These are phyloP conservation scores for Zaprionus ornatus DNA, from an alignment of 1,140 invertebrate species.

Conservation along the genomic window DNA sequence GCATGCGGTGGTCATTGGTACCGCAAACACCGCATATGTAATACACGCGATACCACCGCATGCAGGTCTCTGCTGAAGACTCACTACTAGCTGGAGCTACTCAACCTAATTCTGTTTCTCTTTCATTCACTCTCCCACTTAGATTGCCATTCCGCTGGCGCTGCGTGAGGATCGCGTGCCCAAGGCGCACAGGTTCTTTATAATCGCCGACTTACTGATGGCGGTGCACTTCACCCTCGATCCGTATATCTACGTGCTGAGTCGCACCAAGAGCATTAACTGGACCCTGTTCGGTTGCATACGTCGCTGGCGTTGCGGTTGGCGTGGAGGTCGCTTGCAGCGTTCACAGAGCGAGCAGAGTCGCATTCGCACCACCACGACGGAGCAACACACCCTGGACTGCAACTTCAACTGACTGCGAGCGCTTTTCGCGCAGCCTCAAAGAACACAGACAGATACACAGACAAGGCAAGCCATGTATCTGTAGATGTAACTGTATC, in stretches of 20 bases:
- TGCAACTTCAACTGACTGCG: slow-evolving; percentile 51
- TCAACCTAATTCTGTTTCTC: not conserved
- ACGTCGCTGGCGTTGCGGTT: slow-evolving; percentile 71
- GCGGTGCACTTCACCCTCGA: slow-evolving; percentile 93
- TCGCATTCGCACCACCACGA: slow-evolving; percentile 76
- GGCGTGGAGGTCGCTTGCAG: slow-evolving; percentile 56
- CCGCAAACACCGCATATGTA: too few species aligned
- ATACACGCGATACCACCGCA: too few species aligned
- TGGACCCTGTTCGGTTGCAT: slow-evolving; percentile 71
- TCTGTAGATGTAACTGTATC: slow-evolving; percentile 21
- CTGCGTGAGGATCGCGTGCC: slow-evolving; percentile 83
- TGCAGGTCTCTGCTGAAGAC: too few species aligned
- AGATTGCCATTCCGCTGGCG: slow-evolving; percentile 89
- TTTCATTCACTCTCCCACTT: slow-evolving; percentile 14
- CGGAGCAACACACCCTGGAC: slow-evolving; percentile 74
- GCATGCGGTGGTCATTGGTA: too few species aligned
- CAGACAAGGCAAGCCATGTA: slow-evolving; percentile 22
- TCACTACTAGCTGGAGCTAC: not conserved
- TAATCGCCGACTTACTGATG: slow-evolving; percentile 89
- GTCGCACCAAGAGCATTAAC: slow-evolving; percentile 85
- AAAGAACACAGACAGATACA: not conserved
- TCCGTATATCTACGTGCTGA: slow-evolving; percentile 92
- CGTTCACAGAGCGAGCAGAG: slow-evolving; percentile 81
- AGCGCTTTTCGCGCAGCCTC: slow-evolving; percentile 9
- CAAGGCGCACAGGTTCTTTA: slow-evolving; percentile 66